Conservation (phyloP, 37 sponge, comb jelly and placozoan genomes). For the Ianthella basta region DNA sequence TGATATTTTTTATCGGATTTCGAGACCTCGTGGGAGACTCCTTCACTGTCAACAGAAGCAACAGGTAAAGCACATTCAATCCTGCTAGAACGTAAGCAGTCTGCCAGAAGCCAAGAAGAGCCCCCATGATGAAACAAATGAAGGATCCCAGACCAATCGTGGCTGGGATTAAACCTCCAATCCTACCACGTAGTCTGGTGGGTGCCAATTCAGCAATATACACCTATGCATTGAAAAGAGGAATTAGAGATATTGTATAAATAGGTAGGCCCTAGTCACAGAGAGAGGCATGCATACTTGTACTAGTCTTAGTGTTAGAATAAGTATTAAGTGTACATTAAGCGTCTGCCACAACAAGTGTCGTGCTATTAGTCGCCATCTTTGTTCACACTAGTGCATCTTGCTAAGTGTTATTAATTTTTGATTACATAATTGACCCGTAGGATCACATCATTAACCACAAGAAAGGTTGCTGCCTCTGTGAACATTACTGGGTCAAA, state of each 20-base stretch:
- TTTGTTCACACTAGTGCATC: too few species aligned
- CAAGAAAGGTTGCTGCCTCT: too few species aligned
- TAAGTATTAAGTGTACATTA: too few species aligned
- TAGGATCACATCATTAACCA: too few species aligned
- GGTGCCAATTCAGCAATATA: conserved; percentile 24
- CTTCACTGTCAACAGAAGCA: not conserved
- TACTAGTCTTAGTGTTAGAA: not conserved
- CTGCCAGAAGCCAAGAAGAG: not conserved
- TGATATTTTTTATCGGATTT: not conserved
- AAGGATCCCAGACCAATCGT: not conserved
- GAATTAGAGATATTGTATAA: not conserved
- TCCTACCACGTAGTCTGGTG: not conserved
- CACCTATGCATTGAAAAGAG: not conserved
- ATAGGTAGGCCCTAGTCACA: not conserved
- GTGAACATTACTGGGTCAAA: too few species aligned
- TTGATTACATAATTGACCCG: too few species aligned
- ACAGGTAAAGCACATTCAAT: not conserved
- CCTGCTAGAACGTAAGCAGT: not conserved
- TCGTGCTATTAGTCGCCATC: too few species aligned
- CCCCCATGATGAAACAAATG: conserved; percentile 5
- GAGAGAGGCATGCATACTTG: not conserved
- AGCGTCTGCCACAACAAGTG: too few species aligned
- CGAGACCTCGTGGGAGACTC: conserved; percentile 7
- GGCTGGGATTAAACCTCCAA: not conserved
- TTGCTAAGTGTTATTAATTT: too few species aligned